phyloP scores from a whole-genome alignment of 2,797 vertebrate species.

The Iguana delicatissima region DNA sequence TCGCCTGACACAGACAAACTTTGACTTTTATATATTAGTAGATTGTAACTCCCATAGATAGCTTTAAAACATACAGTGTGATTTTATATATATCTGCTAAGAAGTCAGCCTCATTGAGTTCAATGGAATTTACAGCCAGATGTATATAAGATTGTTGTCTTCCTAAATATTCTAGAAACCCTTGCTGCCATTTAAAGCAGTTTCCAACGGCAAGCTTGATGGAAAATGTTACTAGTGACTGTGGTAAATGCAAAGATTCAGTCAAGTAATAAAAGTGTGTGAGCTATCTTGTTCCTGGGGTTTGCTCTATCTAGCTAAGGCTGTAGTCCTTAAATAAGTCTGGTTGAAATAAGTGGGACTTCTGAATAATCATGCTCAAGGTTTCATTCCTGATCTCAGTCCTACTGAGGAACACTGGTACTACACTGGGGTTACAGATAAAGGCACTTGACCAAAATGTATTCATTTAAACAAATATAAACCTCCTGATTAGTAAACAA shows the following conservation, averaged over 20 bases:
- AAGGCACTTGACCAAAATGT: slow-evolving; percentile 7
- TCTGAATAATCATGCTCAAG: background rate
- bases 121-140: background rate
- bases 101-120: background rate
- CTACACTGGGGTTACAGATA: slow-evolving; percentile 17
- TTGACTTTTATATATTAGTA: background rate
- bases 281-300: background rate
- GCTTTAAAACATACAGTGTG: background rate
- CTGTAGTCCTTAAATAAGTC: background rate
- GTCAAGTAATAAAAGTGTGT: background rate
- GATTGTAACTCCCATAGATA: background rate
- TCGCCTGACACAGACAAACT: too few relatives aligned
- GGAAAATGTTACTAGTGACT: slow-evolving; percentile 21
- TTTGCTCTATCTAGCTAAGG: background rate
- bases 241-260: background rate
- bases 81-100: background rate
- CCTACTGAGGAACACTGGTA: background rate
- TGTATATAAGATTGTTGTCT: background rate
- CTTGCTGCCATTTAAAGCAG: slow-evolving; percentile 30
- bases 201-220: background rate
- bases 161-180: background rate
- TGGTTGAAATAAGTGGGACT: background rate
- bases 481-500: slow-evolving; percentile 6
- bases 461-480: slow-evolving; percentile 24
- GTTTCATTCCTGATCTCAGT: slow-evolving; percentile 10